A percentile compares a stretch with the other conserved stretches of the same genome.
Conservation (phyloP, 2,113 vertebrate genomes). For the Solenodon paradoxus region DNA sequence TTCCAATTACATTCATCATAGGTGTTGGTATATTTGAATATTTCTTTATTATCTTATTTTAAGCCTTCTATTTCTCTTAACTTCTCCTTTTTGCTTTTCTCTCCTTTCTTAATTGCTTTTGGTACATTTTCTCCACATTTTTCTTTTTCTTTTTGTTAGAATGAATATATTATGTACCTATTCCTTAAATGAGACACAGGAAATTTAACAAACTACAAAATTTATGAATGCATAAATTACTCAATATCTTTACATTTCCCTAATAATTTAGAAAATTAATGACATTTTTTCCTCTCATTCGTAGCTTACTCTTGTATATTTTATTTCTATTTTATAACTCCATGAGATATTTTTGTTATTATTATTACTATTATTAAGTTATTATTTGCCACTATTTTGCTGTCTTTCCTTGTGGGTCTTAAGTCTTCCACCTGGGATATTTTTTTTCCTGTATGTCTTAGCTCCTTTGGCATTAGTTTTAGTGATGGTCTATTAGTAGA, state of each 20-base stretch:
- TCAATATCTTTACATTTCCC: background rate
- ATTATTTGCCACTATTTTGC: background rate
- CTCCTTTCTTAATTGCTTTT: background rate
- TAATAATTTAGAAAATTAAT: background rate
- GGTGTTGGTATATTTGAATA: background rate
- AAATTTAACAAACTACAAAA: background rate
- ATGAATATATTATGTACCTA: background rate
- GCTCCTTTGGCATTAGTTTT: background rate
- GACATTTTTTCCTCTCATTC: background rate
- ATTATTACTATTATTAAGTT: background rate
- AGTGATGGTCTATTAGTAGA: background rate
- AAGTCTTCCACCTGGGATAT: background rate
- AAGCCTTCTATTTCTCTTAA: background rate
- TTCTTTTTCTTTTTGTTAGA: background rate
- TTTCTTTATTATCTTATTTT: background rate
- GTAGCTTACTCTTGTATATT: background rate
- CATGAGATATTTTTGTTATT: background rate
- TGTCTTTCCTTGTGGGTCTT: background rate
- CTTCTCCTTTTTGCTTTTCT: background rate
- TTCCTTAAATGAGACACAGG: background rate
- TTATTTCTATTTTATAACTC: background rate
- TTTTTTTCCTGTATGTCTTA: background rate
- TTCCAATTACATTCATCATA: background rate
- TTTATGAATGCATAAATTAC: background rate
- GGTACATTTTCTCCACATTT: background rate